Evolutionary conservation across 2,797 vertebrate species (phyloP).

Genomic region (Macrochelys suwanniensis): DNA sequence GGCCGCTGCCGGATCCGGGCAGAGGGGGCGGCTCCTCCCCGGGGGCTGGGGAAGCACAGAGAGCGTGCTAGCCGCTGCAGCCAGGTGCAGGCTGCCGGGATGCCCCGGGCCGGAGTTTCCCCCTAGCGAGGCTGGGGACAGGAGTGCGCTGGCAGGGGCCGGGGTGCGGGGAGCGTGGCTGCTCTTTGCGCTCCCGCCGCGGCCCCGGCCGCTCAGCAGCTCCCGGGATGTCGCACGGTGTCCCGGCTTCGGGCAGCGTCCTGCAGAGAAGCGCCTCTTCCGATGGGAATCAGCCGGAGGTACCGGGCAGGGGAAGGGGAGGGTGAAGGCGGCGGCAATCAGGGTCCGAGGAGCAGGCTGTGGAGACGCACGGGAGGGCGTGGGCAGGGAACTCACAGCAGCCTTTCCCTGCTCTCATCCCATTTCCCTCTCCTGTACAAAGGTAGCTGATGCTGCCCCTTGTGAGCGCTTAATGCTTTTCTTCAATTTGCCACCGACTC

Average conservation of each 20-base stretch:
- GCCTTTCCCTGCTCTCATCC: no score
- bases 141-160: neutral
- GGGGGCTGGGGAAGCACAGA: neutral
- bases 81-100: slow-evolving; percentile 33
- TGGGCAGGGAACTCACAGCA: neutral
- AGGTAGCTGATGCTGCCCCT: no score
- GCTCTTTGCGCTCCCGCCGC: neutral
- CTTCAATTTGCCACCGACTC: no score
- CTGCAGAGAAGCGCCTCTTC: slow-evolving; percentile 62
- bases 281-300: slow-evolving; percentile 65
- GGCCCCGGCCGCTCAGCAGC: slow-evolving; percentile 10
- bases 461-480: no score
- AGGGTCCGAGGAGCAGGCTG: neutral
- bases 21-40: neutral
- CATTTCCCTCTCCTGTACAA: neutral
- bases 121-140: neutral
- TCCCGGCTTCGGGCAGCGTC: slow-evolving; percentile 57
- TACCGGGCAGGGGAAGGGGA: neutral
- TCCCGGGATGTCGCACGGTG: slow-evolving; percentile 78
- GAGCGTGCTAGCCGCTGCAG: neutral
- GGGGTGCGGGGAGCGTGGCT: slow-evolving; percentile 20
- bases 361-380: neutral
- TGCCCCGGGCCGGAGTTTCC: neutral
- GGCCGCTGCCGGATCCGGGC: neutral
- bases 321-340: no score